Base-by-base conservation (phyloP, 2,888 invertebrate species). In the Tetrapedia diversipes region DNA sequence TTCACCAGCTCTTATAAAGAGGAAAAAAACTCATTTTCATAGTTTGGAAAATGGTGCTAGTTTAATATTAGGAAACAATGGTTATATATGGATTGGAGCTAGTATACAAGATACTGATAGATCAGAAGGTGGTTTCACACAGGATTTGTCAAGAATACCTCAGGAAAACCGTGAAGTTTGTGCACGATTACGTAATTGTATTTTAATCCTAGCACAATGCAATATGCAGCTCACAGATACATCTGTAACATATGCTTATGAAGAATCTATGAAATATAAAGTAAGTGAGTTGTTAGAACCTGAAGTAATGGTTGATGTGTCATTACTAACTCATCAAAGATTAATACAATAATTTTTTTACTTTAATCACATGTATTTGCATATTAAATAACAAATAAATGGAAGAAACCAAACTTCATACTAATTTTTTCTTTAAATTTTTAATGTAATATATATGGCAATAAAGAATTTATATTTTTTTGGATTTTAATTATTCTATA, bases 11-110 rank as follows among this genome's bases (percentile, higher is more conserved):
- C 92, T 99, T 37, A 95, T 99, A 24, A 97, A 97, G 90, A 94
- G 98, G 22, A 95, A 98, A 70, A 99, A 99, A 92, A 98, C 97
- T 57, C 98, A 99, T 92, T 99, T 99, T 89, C 98, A 99, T 90
- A 96, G 96, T 92, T 92, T 99, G 66, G 95, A 97, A 0, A 97
- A 97, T 90, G 99, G 99, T 0, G 97, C 97, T 0, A 97, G 97
- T 74, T 93, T 99, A 27, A 98, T 99, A 74, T 94, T 99, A 29
- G 99, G 99, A 8, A 98, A 98, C 90, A 99, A 99, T 92, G 99
- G 99, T 0, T 98, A 96, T 87, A 95, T 99, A 79, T 99, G 98
- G 98, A 96, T 99, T 70, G 95, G 95, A 71, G 96, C 97, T 0
- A 94, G 93, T 6, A 92, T 93, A 7, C 93, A 93, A 53, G 94